Conservation (phyloP, 2,888 invertebrate genomes). For the Meta bourneti region DNA sequence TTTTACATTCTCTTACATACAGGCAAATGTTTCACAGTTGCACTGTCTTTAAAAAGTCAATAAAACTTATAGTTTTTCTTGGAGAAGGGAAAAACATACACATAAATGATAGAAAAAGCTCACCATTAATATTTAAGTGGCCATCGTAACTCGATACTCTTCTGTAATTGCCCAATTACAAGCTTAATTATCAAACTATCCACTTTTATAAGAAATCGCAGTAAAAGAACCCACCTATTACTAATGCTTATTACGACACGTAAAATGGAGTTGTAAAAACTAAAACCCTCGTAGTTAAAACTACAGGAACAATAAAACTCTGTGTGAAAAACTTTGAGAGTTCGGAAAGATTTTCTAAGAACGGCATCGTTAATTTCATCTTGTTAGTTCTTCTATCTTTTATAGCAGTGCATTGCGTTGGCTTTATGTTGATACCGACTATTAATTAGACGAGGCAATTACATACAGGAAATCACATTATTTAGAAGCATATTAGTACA, state of each 20-base stretch:
- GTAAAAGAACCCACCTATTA: constrained; percentile 38
- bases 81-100: background rate
- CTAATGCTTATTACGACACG: constrained; percentile 37
- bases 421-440: constrained; percentile 13
- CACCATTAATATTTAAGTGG: constrained; percentile 7
- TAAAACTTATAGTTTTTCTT: too few relatives aligned
- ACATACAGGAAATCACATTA: background rate
- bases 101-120: background rate
- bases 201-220: constrained; percentile 33
- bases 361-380: too few relatives aligned
- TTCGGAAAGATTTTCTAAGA: background rate
- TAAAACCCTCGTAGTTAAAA: constrained; percentile 28
- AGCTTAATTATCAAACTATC: constrained; percentile 45
- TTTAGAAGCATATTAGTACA: too few relatives aligned
- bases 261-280: constrained; percentile 67
- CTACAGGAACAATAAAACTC: constrained; percentile 13
- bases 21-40: background rate
- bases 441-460: constrained; percentile 8
- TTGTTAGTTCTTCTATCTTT: background rate
- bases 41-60: background rate
- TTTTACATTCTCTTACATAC: background rate
- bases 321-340: background rate
- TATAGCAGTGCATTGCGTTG: background rate
- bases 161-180: constrained; percentile 63
- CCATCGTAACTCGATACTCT: constrained; percentile 33